A percentile compares a stretch with the other conserved stretches of the same genome.
Conservation (phyloP, 2,888 invertebrate genomes). For the Phytoseiulus persimilis region DNA sequence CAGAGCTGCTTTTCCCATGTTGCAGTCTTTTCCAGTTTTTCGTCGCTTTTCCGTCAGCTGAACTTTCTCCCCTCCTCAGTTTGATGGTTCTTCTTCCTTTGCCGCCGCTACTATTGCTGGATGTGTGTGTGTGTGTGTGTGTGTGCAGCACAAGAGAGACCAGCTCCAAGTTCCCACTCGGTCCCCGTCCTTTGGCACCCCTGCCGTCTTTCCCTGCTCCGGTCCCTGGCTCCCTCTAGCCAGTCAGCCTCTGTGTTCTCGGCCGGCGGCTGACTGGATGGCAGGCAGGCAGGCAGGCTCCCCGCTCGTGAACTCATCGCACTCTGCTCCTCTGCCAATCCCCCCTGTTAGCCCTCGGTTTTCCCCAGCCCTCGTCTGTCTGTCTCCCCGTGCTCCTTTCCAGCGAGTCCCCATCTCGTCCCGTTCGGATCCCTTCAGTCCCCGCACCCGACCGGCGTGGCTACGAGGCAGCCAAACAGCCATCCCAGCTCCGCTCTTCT, state of each 20-base stretch:
- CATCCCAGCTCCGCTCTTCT: not conserved
- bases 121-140: not conserved
- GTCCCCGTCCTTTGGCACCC: not conserved
- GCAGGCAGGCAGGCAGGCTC: not conserved
- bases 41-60: not conserved
- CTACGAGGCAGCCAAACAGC: not conserved
- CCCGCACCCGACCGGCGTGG: not conserved
- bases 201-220: not conserved
- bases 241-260: no score
- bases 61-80: not conserved
- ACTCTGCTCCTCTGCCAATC: conserved; percentile 13
- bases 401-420: not conserved
- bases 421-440: not conserved
- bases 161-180: not conserved
- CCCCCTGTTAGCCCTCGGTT: not conserved
- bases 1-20: not conserved
- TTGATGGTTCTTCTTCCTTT: not conserved
- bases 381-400: not conserved
- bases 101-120: not conserved
- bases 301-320: conserved; percentile 37
- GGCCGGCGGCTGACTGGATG: not conserved
- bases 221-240: not conserved
- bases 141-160: not conserved
- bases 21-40: not conserved
- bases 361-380: not conserved